Conservation (phyloP, 2,888 invertebrate genomes). For the Andricus curvator region DNA sequence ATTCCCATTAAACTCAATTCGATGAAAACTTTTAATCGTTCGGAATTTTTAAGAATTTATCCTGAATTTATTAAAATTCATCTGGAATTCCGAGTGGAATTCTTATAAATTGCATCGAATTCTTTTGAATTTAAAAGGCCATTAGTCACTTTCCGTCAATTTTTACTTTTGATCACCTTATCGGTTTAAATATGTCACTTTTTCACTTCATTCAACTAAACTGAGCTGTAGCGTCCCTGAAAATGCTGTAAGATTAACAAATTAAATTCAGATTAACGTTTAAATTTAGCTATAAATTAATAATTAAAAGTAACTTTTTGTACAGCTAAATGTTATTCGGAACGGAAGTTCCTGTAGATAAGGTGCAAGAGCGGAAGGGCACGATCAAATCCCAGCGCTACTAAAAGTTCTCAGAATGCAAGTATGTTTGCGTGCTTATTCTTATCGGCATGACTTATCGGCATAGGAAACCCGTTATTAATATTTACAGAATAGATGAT, state of each 20-base stretch:
- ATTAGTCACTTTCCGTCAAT: too few species aligned
- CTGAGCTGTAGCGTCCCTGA: too few species aligned
- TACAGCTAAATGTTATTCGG: neutral
- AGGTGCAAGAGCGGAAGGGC: conserved; percentile 23
- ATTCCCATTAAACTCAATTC: too few species aligned
- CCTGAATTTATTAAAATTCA: too few species aligned
- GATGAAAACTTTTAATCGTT: too few species aligned
- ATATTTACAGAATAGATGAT: neutral
- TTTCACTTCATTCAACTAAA: too few species aligned
- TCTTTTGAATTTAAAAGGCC: too few species aligned
- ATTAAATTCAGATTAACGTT: neutral
- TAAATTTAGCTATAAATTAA: neutral
- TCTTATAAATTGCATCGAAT: too few species aligned
- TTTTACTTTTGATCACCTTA: too few species aligned
- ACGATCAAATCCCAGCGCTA: conserved; percentile 46
- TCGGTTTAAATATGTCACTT: too few species aligned
- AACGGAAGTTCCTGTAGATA: conserved; percentile 22
- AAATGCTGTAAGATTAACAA: neutral
- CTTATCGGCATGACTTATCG: conserved; percentile 66
- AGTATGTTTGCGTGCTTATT: conserved; percentile 41
- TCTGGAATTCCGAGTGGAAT: too few species aligned
- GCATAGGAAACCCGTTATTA: conserved; percentile 61
- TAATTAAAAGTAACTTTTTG: neutral
- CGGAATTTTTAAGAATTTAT: too few species aligned
- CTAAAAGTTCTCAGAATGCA: conserved; percentile 52